Base-by-base conservation (phyloP, 2,797 vertebrate genomes). In the Xyrichtys novacula region DNA sequence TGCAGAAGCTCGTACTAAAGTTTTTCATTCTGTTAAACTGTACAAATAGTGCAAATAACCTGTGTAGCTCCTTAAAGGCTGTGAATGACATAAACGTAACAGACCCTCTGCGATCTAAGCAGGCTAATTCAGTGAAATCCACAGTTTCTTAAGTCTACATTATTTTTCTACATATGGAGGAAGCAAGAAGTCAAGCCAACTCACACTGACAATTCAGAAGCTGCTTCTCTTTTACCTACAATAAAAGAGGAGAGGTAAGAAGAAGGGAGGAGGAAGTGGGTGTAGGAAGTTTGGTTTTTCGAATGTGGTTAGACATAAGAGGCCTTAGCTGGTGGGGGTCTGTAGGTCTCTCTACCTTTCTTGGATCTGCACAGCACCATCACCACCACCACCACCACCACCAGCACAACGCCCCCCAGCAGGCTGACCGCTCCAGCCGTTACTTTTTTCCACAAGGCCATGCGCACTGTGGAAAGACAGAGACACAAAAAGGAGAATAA, bases 191-290 rank as follows among this genome's bases (percentile, higher is more conserved):
- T 86, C 66, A 60, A 91, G 80, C 54, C 63, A 91, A 94, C 94
- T 95, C 94, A 94, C 93, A 94, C 93, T 90, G 94, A 94, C 76
- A 95, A 86, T 77, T 94, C 89, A 83, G 89, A 66, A 48, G 82
- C 76, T 85, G 71, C 80, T 74, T 92, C 87, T 85, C 78, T 91
- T 92, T 90, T 90, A 88, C 92, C 94, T 95, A 91, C 71, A 87
- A 90, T 83, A 84, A 74, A 75, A 94, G 56, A 92, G 80, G 85
- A 89, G 79, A 88, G 67, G 80, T 91, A 83, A 91, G 89, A 76
- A 88, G 89, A 78, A 31, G 65, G 75, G 66, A 68, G 63, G 52
- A 11, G 70, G 71, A 52, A n/a, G 53, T 5, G 42, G 63, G 11
- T 16, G 38, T 50, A 64, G 63, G 74, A 56, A 36, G 74, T 62